These are phyloP conservation scores for Amblyteles armatorius DNA, from an alignment of 2,888 invertebrate species.

Conservation along the genomic window DNA sequence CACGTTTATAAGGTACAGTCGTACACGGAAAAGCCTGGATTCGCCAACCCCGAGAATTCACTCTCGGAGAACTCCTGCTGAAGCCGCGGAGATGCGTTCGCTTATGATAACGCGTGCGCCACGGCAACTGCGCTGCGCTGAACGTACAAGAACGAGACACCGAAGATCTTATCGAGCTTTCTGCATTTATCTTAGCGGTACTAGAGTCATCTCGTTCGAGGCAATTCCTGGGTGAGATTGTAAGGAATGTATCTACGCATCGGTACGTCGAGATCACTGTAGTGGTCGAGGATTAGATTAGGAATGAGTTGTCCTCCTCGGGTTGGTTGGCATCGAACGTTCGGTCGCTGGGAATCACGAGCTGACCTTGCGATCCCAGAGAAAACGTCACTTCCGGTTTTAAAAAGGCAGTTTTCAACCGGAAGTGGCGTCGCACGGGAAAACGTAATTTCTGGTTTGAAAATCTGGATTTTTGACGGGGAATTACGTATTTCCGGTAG, in stretches of 20 bases:
- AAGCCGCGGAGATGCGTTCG: slow-evolving; percentile 38
- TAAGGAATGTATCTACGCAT: slow-evolving; percentile 46
- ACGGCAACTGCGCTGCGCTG: background rate
- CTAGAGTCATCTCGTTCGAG: slow-evolving; percentile 53
- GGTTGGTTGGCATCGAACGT: background rate
- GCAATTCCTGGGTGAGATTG: slow-evolving; percentile 43
- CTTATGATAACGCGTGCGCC: slow-evolving; percentile 53
- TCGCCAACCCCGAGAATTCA: slow-evolving; percentile 52
- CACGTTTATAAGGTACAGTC: slow-evolving; percentile 19
- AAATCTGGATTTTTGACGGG: too few relatives aligned
- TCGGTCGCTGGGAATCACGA: background rate
- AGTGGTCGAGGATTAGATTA: slow-evolving; percentile 36
- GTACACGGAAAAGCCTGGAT: slow-evolving; percentile 47
- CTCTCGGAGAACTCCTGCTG: slow-evolving; percentile 38
- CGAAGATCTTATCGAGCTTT: slow-evolving; percentile 55
- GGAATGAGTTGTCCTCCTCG: slow-evolving; percentile 20
- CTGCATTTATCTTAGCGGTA: slow-evolving; percentile 51
- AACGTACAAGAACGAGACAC: slow-evolving; percentile 17
- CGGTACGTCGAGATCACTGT: background rate
- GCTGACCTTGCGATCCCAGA: background rate
- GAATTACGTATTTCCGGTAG: too few relatives aligned
- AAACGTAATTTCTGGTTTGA: too few relatives aligned
- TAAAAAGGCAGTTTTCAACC: too few relatives aligned
- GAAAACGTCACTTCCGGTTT: too few relatives aligned
- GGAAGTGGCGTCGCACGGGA: too few relatives aligned